Evolutionary conservation across 1,140 invertebrate species (phyloP), one percentile per base, ranked within the genome.

Genomic region (Euwallacea fornicatus): DNA sequence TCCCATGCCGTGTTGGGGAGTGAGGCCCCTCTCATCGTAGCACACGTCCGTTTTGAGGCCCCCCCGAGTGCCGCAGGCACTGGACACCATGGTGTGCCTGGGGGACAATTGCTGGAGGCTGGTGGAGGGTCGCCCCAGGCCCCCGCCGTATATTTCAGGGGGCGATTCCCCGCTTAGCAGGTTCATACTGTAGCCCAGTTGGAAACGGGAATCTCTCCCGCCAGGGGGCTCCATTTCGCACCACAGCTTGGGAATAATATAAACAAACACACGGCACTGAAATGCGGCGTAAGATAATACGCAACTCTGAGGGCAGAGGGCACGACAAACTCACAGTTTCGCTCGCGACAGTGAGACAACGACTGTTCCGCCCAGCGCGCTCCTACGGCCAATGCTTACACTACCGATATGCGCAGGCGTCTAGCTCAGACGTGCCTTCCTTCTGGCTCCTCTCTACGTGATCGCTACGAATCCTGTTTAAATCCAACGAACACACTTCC

Each of bases 171-270:
- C 87, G 74, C 88, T 87, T 78, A 92, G 85, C 78, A 93, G 85
- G 78, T 91, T 90, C 89, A 93, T 92, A 81, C 88, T 88, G 84
- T 93, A 93, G 81, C 89, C 88, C 84, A 92, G 88, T 84, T 89
- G 90, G 83, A 92, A 93, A 81, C 91, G 90, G 89, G 90, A 88
- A 87, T 93, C 91, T 86, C 90, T 87, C 85, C 88, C 88, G 86
- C 90, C 90, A 84, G 91, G 88, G 81, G 88, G 87, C 85, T 91
- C 89, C 89, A 91, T 91, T 83, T 77, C 77, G 78, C 80, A 81
- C 80, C 80, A 81, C 80, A 81, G 79, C 76, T 80, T 80, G 79
- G 76, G 54, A 70, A 70, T 66, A 77, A 75, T 78, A 75, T 76
- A 76, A 71, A 74, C 80, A 78, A 81, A 77, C 78, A 79, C 76